These are phyloP conservation scores for Machimus rusticus DNA, from an alignment of 2,888 invertebrate genomes.

Conservation along the genomic window DNA sequence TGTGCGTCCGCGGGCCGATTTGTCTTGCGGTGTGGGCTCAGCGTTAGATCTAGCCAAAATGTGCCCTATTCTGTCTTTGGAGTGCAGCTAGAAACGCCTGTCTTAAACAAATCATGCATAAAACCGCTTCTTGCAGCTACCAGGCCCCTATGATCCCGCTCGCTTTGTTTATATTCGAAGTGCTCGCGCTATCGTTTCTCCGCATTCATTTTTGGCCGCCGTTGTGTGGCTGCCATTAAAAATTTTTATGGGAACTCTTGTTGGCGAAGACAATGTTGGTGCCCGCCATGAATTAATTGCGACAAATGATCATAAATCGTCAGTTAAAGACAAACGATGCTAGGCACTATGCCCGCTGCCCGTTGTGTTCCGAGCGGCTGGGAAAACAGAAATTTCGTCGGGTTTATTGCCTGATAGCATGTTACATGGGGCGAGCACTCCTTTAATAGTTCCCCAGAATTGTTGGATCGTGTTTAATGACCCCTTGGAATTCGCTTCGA, in stretches of 20 bases:
- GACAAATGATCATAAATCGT: slow-evolving; percentile 43
- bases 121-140: slow-evolving; percentile 1
- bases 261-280: slow-evolving; percentile 20
- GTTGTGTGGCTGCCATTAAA: slow-evolving; percentile 13
- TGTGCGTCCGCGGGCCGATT: not conserved
- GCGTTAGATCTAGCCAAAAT: not conserved
- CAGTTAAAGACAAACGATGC: slow-evolving; percentile 39
- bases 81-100: slow-evolving; percentile 5
- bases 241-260: slow-evolving; percentile 36
- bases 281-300: slow-evolving; percentile 41
- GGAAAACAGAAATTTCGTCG: slow-evolving; percentile 22
- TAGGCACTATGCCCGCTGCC: not conserved
- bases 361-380: not conserved
- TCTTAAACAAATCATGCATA: slow-evolving; percentile 35
- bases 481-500: not conserved
- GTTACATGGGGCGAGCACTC: slow-evolving; percentile 1
- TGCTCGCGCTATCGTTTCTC: not conserved
- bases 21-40: not conserved
- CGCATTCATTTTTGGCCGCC: not conserved
- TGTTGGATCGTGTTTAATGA: slow-evolving; percentile 25
- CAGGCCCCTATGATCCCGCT: not conserved
- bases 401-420: slow-evolving; percentile 14
- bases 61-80: not conserved
- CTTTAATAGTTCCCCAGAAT: slow-evolving; percentile 9
- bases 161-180: slow-evolving; percentile 1